phyloP scores from a whole-genome alignment of 2,888 invertebrate genomes.

The Odiellus spinosus region DNA sequence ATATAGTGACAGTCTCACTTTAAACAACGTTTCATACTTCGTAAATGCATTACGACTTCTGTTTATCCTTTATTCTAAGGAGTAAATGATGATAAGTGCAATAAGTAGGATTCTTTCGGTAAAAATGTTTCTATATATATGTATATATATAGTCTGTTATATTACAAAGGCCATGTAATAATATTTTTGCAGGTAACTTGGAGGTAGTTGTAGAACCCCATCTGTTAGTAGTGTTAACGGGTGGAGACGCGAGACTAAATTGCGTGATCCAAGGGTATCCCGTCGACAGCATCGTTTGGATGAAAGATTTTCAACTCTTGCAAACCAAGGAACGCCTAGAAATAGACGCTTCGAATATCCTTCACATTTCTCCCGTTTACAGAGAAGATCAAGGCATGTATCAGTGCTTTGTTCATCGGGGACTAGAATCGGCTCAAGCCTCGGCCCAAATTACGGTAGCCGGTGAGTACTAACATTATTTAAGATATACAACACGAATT shows the following conservation, averaged over 20 bases:
- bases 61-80: no score
- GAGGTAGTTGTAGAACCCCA: background rate
- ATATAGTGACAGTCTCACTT: no score
- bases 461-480: background rate
- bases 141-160: no score
- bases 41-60: no score
- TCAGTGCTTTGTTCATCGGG: background rate
- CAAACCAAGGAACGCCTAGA: background rate
- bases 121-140: no score
- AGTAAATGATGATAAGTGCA: no score
- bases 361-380: background rate
- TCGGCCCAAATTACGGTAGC: background rate
- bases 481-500: background rate
- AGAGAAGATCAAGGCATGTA: slow-evolving; percentile 1
- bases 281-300: background rate
- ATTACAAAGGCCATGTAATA: no score
- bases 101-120: no score
- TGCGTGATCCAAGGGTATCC: background rate
- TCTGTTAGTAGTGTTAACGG: background rate
- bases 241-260: background rate
- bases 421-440: background rate
- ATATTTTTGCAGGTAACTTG: background rate
- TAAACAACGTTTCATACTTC: no score
- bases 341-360: background rate
- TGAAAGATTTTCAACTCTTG: background rate